These are phyloP conservation scores for Polymixis flavicincta DNA, from an alignment of 2,888 invertebrate genomes.

Conservation along the genomic window DNA sequence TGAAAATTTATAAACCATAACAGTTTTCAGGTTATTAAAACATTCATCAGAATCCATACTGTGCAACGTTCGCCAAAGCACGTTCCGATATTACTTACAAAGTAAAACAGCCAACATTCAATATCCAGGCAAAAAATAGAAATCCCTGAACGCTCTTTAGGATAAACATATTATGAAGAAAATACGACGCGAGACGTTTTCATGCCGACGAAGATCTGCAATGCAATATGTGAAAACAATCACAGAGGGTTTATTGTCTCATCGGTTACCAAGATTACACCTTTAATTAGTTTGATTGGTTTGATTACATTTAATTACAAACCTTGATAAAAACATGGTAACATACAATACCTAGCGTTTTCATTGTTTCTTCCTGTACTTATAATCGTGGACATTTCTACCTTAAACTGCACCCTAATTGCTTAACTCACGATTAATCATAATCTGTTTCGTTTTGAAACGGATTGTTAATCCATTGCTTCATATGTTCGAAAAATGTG, in stretches of 20 bases:
- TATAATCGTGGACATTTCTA: neutral
- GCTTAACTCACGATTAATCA: no score
- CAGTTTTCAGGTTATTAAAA: constrained; percentile 58
- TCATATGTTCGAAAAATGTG: no score
- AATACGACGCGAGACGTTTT: neutral
- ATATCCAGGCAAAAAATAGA: constrained; percentile 46
- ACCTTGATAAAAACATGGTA: constrained; percentile 25
- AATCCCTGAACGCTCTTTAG: constrained; percentile 15
- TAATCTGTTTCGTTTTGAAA: no score
- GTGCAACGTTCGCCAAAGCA: constrained; percentile 59
- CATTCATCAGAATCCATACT: constrained; percentile 37
- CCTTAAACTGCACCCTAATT: no score
- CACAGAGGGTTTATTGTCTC: neutral
- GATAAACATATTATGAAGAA: constrained; percentile 32
- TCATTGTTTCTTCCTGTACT: neutral
- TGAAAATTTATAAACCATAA: constrained; percentile 54
- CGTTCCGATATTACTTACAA: constrained; percentile 45
- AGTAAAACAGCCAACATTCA: constrained; percentile 27
- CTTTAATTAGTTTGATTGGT: constrained; percentile 31
- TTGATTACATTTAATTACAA: constrained; percentile 31
- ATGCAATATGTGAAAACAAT: constrained; percentile 13
- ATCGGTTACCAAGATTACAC: constrained; percentile 8
- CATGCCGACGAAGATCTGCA: neutral
- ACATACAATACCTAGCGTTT: neutral
- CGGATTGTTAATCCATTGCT: no score